Conservation (phyloP, 2,797 vertebrate species). For the Chlorospingus semifuscus region DNA sequence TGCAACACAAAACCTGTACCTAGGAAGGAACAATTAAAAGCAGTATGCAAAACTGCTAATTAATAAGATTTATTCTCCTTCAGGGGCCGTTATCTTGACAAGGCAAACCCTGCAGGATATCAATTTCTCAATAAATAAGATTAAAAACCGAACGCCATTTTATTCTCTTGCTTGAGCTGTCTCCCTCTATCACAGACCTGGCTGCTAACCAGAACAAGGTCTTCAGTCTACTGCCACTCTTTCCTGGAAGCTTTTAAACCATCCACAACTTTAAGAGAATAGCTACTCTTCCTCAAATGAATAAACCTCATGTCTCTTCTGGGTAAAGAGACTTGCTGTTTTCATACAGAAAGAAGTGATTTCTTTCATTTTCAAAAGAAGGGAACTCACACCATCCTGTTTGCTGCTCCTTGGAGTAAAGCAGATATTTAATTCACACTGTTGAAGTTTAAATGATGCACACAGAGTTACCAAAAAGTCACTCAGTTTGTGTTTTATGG, state of each 20-base stretch:
- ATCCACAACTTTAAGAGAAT: neutral
- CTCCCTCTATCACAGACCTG: neutral
- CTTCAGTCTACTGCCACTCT: neutral
- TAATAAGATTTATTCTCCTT: neutral
- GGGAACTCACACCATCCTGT: neutral
- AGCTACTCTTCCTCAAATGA: neutral
- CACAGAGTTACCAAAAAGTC: neutral
- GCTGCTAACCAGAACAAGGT: neutral
- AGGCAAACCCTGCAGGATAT: neutral
- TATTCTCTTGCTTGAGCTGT: neutral
- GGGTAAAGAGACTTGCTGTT: neutral
- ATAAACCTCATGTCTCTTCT: neutral
- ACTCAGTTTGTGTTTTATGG: neutral
- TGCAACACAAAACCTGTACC: neutral
- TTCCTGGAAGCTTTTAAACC: conserved; percentile 16
- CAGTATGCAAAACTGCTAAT: neutral
- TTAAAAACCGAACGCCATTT: neutral
- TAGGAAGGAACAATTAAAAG: neutral
- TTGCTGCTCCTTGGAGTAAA: conserved; percentile 21
- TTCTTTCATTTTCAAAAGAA: conserved; percentile 33
- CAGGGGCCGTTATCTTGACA: neutral
- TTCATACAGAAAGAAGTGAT: neutral
- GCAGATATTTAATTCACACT: neutral
- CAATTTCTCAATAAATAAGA: conserved; percentile 3
- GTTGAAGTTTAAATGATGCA: neutral